Evolutionary conservation across 2,113 vertebrate genomes (phyloP).

Genomic region (Cephalopholis sonnerati): DNA sequence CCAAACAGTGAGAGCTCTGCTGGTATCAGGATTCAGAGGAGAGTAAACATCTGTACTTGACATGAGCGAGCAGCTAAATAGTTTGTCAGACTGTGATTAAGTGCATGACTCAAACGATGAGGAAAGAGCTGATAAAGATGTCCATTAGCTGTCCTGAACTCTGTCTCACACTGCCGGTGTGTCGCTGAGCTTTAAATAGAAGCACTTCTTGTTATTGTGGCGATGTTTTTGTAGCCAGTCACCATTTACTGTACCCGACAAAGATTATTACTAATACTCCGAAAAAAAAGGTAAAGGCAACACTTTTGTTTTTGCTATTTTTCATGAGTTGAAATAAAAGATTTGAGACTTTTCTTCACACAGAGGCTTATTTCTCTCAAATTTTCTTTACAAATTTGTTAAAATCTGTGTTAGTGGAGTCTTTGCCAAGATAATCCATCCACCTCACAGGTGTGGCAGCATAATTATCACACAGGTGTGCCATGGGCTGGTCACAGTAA

Average conservation of each 20-base stretch:
- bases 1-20: slow-evolving; percentile 7
- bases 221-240: not conserved
- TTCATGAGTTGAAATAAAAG: too few relatives aligned
- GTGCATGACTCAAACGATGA: slow-evolving; percentile 45
- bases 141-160: slow-evolving; percentile 38
- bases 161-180: not conserved
- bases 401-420: too few relatives aligned
- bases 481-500: too few relatives aligned
- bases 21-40: slow-evolving; percentile 47
- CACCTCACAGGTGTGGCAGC: too few relatives aligned
- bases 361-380: too few relatives aligned
- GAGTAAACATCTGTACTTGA: slow-evolving; percentile 69
- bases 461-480: too few relatives aligned
- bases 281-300: too few relatives aligned
- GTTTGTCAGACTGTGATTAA: slow-evolving; percentile 69
- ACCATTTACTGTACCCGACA: not conserved
- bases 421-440: too few relatives aligned
- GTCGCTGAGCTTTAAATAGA: slow-evolving; percentile 25
- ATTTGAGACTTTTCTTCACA: too few relatives aligned
- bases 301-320: too few relatives aligned
- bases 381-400: too few relatives aligned
- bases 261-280: not conserved
- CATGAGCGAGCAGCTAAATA: slow-evolving; percentile 61
- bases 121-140: slow-evolving; percentile 61
- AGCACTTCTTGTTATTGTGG: not conserved